Base-by-base conservation (phyloP, 2,888 invertebrate species). In the Nebria brevicollis region DNA sequence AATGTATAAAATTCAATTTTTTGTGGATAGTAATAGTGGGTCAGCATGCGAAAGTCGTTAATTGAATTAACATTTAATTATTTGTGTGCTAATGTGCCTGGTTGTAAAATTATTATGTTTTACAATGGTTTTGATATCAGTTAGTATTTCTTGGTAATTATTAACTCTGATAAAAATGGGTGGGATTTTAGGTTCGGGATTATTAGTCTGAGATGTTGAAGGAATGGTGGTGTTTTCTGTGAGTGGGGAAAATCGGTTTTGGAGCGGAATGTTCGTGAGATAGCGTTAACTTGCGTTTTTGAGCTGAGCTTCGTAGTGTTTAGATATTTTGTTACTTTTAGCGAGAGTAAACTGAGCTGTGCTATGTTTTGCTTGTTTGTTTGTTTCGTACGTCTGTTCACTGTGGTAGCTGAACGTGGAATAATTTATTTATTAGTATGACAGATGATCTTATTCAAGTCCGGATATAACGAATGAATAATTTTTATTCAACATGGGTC, bases 131-230 rank as follows among this genome's bases (percentile, higher is more conserved):
- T 70, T 70, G 3, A 70, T 70, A 20, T 70, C 70, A 1, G 11
- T 13, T 20, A 70, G 20, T 20, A 70, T 34, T 8, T 70, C 4
- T 26, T 76, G 76, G 11, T 76, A 76, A n/a, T 76, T 76, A 26
- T 76, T 76, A 11, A 68, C 76, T n/a, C 66, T 66, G 5, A 76
- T 25, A 66, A 66, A 34, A 65, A 76, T 41, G 15, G 66, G 76
- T 1, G 34, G 76, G 15, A 75, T 65, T 20, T 75, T 65, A 7
- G 64, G 15, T 64, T 75, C 34, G 7, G 15, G 65, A 10, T 10
- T 20, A 73, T 73, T 41, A 13, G 43, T 73, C 5, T 66, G 66
- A 66, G 15, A 20, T 8, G 66, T 66, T 15, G 15, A 20, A 11
- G 1, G 66, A 6, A 66, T 66, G 25, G 15, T 6, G 7, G 8